phyloP scores from a whole-genome alignment of 2,797 vertebrate species.

The Mormyrops boulengeri region DNA sequence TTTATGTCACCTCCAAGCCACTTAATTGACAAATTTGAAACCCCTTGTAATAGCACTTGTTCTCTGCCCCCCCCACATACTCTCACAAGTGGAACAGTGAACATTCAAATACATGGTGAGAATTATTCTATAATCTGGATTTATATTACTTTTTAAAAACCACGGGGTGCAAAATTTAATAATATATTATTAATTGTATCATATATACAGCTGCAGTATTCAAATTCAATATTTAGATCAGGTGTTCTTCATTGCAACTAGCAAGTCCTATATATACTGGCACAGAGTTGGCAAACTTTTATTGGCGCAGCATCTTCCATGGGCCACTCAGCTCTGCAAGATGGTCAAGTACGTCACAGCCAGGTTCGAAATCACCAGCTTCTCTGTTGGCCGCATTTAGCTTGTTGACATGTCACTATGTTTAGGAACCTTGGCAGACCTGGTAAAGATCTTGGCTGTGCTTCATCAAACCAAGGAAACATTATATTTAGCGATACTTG shows the following conservation, averaged over 20 bases:
- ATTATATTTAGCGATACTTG: not conserved
- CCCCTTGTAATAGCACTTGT: not conserved
- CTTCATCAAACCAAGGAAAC: not conserved
- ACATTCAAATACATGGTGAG: not conserved
- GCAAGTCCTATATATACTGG: not conserved
- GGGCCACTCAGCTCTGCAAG: not conserved
- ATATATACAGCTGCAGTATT: not conserved
- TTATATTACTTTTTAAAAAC: not conserved
- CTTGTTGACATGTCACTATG: not conserved
- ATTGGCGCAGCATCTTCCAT: not conserved
- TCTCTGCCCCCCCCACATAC: not conserved
- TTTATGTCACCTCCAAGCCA: not conserved
- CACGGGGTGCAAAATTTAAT: not conserved
- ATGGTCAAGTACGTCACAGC: not conserved
- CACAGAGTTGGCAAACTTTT: not conserved
- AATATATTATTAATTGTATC: not conserved
- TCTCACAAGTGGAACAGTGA: not conserved
- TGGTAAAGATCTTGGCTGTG: not conserved
- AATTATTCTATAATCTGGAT: not conserved
- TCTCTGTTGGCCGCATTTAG: not conserved
- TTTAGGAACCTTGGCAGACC: not conserved
- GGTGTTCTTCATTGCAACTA: not conserved
- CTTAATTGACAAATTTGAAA: not conserved
- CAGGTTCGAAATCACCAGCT: not conserved
- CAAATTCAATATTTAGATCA: not conserved